These are phyloP conservation scores for Crotalus helleri DNA, from an alignment of 2,113 vertebrate species.

Conservation along the genomic window DNA sequence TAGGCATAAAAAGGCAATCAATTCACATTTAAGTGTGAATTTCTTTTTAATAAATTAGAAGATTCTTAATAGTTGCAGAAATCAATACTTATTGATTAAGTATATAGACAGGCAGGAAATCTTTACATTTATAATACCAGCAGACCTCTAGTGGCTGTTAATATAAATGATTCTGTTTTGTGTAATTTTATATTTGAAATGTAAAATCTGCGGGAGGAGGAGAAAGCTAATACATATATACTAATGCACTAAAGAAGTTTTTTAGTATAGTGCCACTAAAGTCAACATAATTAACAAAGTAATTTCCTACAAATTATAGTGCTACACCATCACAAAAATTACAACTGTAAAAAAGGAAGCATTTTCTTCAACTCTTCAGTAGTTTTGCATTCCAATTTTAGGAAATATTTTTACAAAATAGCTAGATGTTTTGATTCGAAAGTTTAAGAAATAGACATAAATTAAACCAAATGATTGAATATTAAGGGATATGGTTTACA, in stretches of 20 bases:
- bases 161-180: conserved; percentile 52
- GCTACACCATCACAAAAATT: background rate
- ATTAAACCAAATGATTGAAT: background rate
- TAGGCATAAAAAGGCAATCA: conserved; percentile 32
- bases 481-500: background rate
- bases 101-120: conserved; percentile 10
- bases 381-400: background rate
- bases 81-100: conserved; percentile 54
- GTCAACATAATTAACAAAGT: background rate
- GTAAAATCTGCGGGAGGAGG: conserved; percentile 16
- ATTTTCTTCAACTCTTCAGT: background rate
- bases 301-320: conserved; percentile 5
- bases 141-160: conserved; percentile 77
- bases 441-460: background rate
- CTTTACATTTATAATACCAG: conserved; percentile 52
- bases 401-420: background rate
- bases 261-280: background rate
- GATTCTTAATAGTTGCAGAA: conserved; percentile 55
- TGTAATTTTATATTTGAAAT: conserved; percentile 22
- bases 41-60: conserved; percentile 11
- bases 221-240: background rate
- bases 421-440: background rate
- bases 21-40: conserved; percentile 6
- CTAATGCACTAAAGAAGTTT: background rate
- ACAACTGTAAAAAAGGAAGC: background rate